Base-by-base conservation (phyloP, 1,140 invertebrate genomes). In the Drosophila seguyi region DNA sequence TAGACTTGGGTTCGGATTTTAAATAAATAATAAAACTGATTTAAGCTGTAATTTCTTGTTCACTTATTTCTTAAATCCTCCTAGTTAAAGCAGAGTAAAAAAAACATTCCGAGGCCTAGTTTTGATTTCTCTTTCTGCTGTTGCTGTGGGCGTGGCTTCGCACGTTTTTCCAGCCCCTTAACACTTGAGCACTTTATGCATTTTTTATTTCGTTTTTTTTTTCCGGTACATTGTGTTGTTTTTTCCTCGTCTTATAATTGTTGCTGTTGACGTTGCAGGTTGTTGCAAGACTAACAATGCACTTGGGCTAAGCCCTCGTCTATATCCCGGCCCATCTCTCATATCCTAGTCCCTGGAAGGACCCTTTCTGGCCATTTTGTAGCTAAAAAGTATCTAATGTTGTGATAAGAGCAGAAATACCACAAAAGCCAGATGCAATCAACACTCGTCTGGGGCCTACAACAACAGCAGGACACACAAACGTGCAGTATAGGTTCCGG, bases 231-330 rank as follows among this genome's bases (percentile, higher is more conserved):
- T 73, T 84, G 81, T 76, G 71, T 48, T 53, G 60, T 72, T 44
- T 63, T 63, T 63, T 34, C 45, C 34, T 62, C 41, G 44, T 78
- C 60, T 77, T 72, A 55, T 77, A 76, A 85, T 84, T 75, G 75
- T 68, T 68, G 80, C 56, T 56, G 61, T 61, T 66, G 63, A 61
- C 56, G 61, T 65, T 67, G 81, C 79, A 83, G 68, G 65, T 75
- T 88, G 76, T 76, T 87, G 83, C 83, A 79, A 80, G 75, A 47
- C 83, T 73, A 77, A 87, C 83, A 88, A 87, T 87, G 84, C 84
- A 83, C 76, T 79, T 44, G 41, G 57, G 14, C 71, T 82, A 67
- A 81, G 67, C 60, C 60, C 71, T 72, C 59, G 27, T 56, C 67
- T 38, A 75, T 38, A 67, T 53, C 41, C 61, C 41, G 56, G 39